A percentile compares a stretch with the other conserved stretches of the same genome.
These are phyloP conservation scores for Astropecten irregularis DNA, from an alignment of 53 echinoderm and acorn worm genomes.

Conservation along the genomic window DNA sequence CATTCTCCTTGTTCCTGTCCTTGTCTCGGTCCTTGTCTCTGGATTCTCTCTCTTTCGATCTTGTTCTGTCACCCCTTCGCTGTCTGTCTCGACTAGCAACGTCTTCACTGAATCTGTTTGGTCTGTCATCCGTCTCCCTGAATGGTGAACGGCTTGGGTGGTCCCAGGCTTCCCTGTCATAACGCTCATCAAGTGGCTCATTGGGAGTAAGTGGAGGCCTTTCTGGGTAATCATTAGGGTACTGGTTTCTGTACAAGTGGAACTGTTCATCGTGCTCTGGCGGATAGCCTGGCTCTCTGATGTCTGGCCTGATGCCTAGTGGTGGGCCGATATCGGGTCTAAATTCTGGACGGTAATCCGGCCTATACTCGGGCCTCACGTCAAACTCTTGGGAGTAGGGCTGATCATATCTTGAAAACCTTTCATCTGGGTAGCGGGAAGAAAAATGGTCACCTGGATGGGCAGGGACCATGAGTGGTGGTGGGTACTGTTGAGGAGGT, in stretches of 20 bases:
- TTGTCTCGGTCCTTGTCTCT: slow-evolving; percentile 51
- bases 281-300: slow-evolving; percentile 26
- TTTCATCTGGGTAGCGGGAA: slow-evolving; percentile 40
- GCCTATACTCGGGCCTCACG: slow-evolving; percentile 32
- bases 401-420: slow-evolving; percentile 46
- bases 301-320: slow-evolving; percentile 36
- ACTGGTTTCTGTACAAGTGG: slow-evolving; percentile 36
- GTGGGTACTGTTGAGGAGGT: slow-evolving; percentile 20
- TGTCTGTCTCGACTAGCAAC: slow-evolving; percentile 40
- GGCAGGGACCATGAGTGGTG: slow-evolving; percentile 31
- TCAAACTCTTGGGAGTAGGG: slow-evolving; percentile 39
- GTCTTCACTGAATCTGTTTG: slow-evolving; percentile 34
- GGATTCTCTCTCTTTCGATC: slow-evolving; percentile 48
- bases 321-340: slow-evolving; percentile 5
- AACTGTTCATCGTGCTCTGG: slow-evolving; percentile 44
- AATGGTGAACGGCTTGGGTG: slow-evolving; percentile 15
- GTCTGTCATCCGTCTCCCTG: slow-evolving; percentile 44
- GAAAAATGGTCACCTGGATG: slow-evolving; percentile 33
- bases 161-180: slow-evolving; percentile 28
- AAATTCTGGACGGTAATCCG: slow-evolving; percentile 29
- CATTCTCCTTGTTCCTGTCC: slow-evolving; percentile 39
- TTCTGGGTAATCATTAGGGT: slow-evolving; percentile 28
- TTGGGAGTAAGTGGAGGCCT: slow-evolving; percentile 45
- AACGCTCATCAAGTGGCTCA: slow-evolving; percentile 19
- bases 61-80: slow-evolving; percentile 30